Evolutionary conservation across 2,888 invertebrate species (phyloP).

Genomic region (Sthenelais limicola): DNA sequence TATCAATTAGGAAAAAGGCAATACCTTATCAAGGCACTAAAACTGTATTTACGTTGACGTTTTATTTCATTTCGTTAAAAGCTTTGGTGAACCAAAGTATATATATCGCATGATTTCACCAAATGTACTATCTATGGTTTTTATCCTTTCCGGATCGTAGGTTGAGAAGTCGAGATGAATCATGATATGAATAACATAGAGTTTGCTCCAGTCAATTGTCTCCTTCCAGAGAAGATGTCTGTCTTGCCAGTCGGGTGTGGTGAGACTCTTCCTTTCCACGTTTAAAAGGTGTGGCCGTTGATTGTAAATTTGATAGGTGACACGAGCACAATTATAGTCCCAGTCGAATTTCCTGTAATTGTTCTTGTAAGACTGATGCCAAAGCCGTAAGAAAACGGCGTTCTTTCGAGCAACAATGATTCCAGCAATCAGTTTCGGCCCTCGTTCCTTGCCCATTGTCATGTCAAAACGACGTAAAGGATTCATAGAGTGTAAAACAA

Average conservation of each 20-base stretch:
- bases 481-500: slow-evolving; percentile 49
- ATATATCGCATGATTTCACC: slow-evolving; percentile 50
- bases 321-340: slow-evolving; percentile 52
- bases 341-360: slow-evolving; percentile 50
- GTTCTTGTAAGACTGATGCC: slow-evolving; percentile 49
- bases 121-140: slow-evolving; percentile 45
- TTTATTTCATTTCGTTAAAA: too few relatives aligned
- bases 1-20: too few relatives aligned
- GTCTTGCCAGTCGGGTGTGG: slow-evolving; percentile 50
- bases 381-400: slow-evolving; percentile 46
- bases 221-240: slow-evolving; percentile 47
- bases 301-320: slow-evolving; percentile 48
- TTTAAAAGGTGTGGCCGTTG: slow-evolving; percentile 49
- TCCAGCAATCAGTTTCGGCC: slow-evolving; percentile 50
- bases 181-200: slow-evolving; percentile 51
- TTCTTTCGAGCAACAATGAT: slow-evolving; percentile 48
- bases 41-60: too few relatives aligned
- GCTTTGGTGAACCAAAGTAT: slow-evolving; percentile 48
- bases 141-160: slow-evolving; percentile 47
- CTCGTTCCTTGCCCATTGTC: slow-evolving; percentile 49
- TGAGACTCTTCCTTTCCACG: slow-evolving; percentile 46
- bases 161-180: slow-evolving; percentile 43
- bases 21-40: too few relatives aligned
- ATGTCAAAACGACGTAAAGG: slow-evolving; percentile 49
- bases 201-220: slow-evolving; percentile 49